Evolutionary conservation across 2,113 vertebrate species (phyloP).

Genomic region (Atractosteus spatula): DNA sequence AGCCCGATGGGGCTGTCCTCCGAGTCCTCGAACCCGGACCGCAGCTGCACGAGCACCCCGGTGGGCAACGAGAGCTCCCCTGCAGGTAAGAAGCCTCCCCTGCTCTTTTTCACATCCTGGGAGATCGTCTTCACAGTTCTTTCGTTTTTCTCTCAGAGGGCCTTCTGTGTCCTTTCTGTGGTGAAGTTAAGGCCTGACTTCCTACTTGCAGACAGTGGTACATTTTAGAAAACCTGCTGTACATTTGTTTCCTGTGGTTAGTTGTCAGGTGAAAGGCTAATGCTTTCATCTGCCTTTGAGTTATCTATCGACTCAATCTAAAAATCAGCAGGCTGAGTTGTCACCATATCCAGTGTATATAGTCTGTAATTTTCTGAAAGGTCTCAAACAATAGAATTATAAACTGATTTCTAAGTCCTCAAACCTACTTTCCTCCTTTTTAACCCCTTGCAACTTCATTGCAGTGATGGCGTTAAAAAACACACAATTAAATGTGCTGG

Average conservation of each 20-base stretch:
- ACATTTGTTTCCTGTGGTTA: not conserved
- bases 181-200: no score
- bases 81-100: conserved; percentile 69
- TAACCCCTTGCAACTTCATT: conserved; percentile 36
- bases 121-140: not conserved
- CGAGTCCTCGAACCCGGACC: conserved; percentile 93
- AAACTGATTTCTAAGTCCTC: conserved; percentile 34
- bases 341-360: conserved; percentile 26
- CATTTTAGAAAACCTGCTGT: not conserved
- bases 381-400: conserved; percentile 55
- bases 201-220: not conserved
- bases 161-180: no score
- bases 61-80: conserved; percentile 90
- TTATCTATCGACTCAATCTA: conserved; percentile 10
- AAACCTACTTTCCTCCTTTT: conserved; percentile 27
- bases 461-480: no score
- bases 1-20: conserved; percentile 90
- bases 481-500: no score
- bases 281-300: conserved; percentile 9
- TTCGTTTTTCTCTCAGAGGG: not conserved
- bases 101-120: not conserved
- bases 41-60: conserved; percentile 96
- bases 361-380: conserved; percentile 33
- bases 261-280: conserved; percentile 2
- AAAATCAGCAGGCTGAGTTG: conserved; percentile 21